Evolutionary conservation across 2,797 vertebrate genomes (phyloP).

Genomic region (Spinibarbus caldwelli): DNA sequence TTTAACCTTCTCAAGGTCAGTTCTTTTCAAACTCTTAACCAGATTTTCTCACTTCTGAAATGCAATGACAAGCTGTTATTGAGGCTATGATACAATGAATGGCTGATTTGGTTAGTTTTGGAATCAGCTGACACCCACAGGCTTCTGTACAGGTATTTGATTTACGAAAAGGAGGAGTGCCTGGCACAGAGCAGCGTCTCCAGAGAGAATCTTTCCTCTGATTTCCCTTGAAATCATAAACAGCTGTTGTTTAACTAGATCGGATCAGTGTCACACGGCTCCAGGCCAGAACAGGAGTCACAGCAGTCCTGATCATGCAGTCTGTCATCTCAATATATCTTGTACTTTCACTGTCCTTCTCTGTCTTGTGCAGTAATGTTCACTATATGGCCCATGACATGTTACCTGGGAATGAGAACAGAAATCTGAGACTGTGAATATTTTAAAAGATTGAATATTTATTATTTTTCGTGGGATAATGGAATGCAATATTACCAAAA

Average conservation of each 20-base stretch:
- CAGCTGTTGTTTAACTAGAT: constrained; percentile 95
- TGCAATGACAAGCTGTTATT: constrained; percentile 34
- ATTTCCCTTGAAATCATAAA: constrained; percentile 93
- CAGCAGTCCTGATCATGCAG: constrained; percentile 45
- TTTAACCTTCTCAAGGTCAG: constrained; percentile 1
- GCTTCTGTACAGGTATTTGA: constrained; percentile 40
- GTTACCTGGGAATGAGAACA: background rate
- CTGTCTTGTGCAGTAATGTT: background rate
- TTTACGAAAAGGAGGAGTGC: constrained; percentile 65
- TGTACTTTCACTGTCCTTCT: background rate
- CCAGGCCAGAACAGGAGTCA: constrained; percentile 83
- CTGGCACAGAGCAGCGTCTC: constrained; percentile 75
- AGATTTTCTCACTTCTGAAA: constrained; percentile 6
- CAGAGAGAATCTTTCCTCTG: constrained; percentile 88
- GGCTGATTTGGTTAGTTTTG: constrained; percentile 38
- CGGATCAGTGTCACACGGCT: constrained; percentile 86
- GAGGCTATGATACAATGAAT: constrained; percentile 20
- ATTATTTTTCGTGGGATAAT: background rate
- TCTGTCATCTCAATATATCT: background rate
- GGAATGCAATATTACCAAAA: background rate
- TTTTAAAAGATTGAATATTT: background rate
- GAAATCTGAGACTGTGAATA: background rate
- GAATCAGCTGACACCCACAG: constrained; percentile 32
- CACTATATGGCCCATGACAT: background rate
- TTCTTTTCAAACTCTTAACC: constrained; percentile 20